Evolutionary conservation across 1,140 invertebrate genomes (phyloP), one percentile per base, ranked within the genome.

Genomic region (Acyrthosiphon pisum): DNA sequence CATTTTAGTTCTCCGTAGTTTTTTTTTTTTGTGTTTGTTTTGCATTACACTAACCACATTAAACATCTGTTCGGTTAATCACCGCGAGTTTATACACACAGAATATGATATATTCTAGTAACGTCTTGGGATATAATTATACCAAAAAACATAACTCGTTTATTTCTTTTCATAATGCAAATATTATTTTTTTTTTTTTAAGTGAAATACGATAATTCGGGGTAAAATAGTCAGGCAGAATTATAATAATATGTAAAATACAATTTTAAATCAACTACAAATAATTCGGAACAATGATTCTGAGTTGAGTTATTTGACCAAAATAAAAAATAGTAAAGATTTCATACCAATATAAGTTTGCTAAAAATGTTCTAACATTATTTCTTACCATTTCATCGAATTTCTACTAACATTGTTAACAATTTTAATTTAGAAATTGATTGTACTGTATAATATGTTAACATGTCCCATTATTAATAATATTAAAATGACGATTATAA

Each of bases 41-140:
- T 60, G 23, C 53, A 90, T 60, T 41, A 41, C 53, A 60, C 22
- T 37, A 37, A 90, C 87, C 87, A n/a, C 87, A 89, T 89, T 53
- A 89, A 44, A 90, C 88, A 60, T 90, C 53, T 90, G 50, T 56
- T 89, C 35, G 87, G 86, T 89, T 89, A 89, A 56, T 56, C 87
- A 89, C 26, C 87, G 20, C 22, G n/a, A 88, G 86, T 88, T 88
- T 48, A 48, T 88, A 48, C 86, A 88, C 86, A 48, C 6, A 44
- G 6, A 46, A 18, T 22, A 50, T 48, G 30, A 88, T 88, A 23
- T 88, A 88, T 88, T 88, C 86, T 35, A 46, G 44, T 86, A 46
- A 46, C 26, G 84, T 86, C 84, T 86, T 86, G 84, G 23, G 14
- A 1, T 86, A 46, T 88, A 88, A 88, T 48, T 48, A 88, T 6